A percentile compares a stretch with the other conserved stretches of the same genome.
phyloP scores from a whole-genome alignment of 2,113 vertebrate species.

The Girardinichthys multiradiatus region DNA sequence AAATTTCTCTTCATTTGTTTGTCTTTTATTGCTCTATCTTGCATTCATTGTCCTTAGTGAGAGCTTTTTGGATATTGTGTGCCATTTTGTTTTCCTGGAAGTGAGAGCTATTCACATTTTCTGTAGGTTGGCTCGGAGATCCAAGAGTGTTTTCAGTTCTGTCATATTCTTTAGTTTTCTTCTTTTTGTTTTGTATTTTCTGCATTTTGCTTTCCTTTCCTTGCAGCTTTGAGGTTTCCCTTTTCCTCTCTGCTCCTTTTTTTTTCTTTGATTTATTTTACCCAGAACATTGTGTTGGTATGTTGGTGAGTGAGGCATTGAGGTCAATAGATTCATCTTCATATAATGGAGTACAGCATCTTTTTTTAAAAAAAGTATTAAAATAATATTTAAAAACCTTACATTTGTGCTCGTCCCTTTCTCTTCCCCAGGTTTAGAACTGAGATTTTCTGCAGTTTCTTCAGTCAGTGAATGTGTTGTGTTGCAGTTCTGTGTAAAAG shows the following conservation, averaged over 20 bases:
- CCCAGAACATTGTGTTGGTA: conserved; percentile 69
- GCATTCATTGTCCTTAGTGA: conserved; percentile 41
- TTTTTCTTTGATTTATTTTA: conserved; percentile 44
- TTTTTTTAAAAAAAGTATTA: conserved; percentile 79
- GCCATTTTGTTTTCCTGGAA: conserved; percentile 56
- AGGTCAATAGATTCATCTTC: conserved; percentile 75
- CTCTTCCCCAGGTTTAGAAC: not conserved
- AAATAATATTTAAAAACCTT: conserved; percentile 70
- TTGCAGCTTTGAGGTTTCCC: conserved; percentile 53
- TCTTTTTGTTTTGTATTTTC: not conserved
- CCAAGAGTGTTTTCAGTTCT: conserved; percentile 54
- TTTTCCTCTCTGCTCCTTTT: conserved; percentile 33
- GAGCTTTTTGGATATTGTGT: conserved; percentile 54
- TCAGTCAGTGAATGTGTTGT: not conserved
- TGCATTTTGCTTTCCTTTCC: conserved; percentile 35
- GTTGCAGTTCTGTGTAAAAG: too few species aligned
- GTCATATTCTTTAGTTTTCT: conserved; percentile 11
- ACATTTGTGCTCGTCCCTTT: not conserved
- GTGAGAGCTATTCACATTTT: not conserved
- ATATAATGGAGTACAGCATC: conserved; percentile 68
- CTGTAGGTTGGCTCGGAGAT: conserved; percentile 44
- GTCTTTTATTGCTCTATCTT: conserved; percentile 30
- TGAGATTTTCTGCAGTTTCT: not conserved
- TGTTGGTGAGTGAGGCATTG: conserved; percentile 73
- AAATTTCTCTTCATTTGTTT: conserved; percentile 29